Conservation (phyloP, 2,888 invertebrate species). For the Calameuta filiformis region DNA sequence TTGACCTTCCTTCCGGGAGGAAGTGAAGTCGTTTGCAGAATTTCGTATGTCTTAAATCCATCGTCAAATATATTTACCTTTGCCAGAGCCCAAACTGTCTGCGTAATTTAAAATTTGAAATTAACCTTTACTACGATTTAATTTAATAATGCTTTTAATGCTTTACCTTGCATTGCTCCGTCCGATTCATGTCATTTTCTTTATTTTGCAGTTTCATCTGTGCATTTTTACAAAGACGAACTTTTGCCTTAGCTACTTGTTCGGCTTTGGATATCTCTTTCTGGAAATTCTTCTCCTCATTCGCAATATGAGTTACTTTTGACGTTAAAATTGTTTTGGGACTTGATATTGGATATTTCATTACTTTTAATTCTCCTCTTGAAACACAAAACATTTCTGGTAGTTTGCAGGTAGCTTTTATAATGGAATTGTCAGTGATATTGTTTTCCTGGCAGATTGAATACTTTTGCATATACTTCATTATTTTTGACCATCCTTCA, state of each 20-base stretch:
- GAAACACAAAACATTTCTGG: not conserved
- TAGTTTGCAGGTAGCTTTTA: not conserved
- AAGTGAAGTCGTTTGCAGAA: slow-evolving; percentile 1
- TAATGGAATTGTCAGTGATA: not conserved
- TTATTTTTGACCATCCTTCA: not conserved
- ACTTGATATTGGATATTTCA: not conserved
- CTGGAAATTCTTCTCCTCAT: not conserved
- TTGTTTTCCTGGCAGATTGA: not conserved
- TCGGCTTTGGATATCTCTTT: not conserved
- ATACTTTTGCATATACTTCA: not conserved
- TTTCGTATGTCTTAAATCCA: not conserved
- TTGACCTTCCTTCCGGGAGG: not conserved
- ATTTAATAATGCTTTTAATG: not conserved
- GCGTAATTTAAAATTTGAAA: not conserved
- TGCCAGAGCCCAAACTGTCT: slow-evolving; percentile 5
- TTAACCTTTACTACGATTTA: not conserved
- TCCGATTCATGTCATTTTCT: not conserved
- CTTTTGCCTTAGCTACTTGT: not conserved
- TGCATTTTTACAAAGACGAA: not conserved
- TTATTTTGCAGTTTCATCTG: not conserved
- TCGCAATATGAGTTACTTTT: not conserved
- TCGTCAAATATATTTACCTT: not conserved
- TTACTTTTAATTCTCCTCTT: not conserved
- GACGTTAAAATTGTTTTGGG: not conserved
- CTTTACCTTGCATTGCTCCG: not conserved